These are phyloP conservation scores for Trichoplusia ni DNA, from an alignment of 1,140 invertebrate genomes.

Conservation along the genomic window DNA sequence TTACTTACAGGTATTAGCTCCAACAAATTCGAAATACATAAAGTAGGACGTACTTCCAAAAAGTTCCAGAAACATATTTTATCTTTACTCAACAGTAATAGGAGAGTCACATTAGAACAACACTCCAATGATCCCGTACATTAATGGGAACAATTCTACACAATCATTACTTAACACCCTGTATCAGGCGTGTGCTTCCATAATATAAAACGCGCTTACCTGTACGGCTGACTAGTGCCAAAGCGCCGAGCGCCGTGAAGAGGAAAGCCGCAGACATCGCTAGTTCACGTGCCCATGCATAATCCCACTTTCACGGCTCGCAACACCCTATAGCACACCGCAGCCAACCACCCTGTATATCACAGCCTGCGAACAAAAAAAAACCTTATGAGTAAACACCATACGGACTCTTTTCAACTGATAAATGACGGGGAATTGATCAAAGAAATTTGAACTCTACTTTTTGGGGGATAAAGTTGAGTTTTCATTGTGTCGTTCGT, in stretches of 20 bases:
- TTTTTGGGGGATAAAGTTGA: not conserved
- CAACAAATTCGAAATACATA: no score
- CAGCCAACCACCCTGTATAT: not conserved
- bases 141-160: not conserved
- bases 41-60: no score
- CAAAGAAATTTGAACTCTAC: not conserved
- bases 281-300: constrained; percentile 58
- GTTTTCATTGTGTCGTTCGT: not conserved
- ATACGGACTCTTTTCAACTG: not conserved
- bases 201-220: constrained; percentile 41
- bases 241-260: constrained; percentile 54
- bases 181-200: constrained; percentile 1
- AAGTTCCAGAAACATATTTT: no score
- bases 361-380: constrained; percentile 51
- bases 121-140: not conserved
- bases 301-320: constrained; percentile 53
- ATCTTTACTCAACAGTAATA: no score
- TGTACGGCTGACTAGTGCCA: constrained; percentile 60
- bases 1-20: no score
- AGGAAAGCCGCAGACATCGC: constrained; percentile 58
- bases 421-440: not conserved
- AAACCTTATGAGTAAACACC: constrained; percentile 34
- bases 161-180: not conserved
- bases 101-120: not conserved
- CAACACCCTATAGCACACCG: constrained; percentile 32